Conservation (phyloP, 2,113 vertebrate genomes). For the Panthera leo region DNA sequence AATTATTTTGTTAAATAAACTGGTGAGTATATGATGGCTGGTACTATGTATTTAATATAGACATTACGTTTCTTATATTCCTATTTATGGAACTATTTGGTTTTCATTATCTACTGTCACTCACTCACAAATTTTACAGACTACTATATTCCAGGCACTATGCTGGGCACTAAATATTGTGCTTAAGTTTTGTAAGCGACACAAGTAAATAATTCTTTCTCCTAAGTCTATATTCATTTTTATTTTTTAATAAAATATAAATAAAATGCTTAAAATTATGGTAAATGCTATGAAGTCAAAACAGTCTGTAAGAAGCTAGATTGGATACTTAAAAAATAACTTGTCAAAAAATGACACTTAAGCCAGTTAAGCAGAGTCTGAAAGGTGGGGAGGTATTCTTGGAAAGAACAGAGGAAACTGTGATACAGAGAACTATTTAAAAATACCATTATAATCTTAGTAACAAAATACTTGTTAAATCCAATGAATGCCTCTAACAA, state of each 20-base stretch:
- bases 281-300: neutral
- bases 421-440: neutral
- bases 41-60: neutral
- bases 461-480: neutral
- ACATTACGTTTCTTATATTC: neutral
- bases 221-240: neutral
- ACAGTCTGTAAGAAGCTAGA: neutral
- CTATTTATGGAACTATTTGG: neutral
- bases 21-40: neutral
- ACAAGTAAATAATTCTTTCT: neutral
- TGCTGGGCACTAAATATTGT: neutral
- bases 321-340: neutral
- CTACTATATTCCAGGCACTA: neutral
- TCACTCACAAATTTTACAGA: neutral
- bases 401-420: neutral
- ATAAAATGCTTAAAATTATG: neutral
- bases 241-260: neutral
- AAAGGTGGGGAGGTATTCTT: neutral
- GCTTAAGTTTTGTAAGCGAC: neutral
- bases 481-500: neutral
- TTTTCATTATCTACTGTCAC: neutral
- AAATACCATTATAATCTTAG: neutral
- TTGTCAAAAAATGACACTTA: neutral
- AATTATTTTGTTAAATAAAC: neutral
- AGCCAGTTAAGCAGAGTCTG: neutral